phyloP scores from a whole-genome alignment of 2,888 invertebrate species.

The Amphiduros pacificus region DNA sequence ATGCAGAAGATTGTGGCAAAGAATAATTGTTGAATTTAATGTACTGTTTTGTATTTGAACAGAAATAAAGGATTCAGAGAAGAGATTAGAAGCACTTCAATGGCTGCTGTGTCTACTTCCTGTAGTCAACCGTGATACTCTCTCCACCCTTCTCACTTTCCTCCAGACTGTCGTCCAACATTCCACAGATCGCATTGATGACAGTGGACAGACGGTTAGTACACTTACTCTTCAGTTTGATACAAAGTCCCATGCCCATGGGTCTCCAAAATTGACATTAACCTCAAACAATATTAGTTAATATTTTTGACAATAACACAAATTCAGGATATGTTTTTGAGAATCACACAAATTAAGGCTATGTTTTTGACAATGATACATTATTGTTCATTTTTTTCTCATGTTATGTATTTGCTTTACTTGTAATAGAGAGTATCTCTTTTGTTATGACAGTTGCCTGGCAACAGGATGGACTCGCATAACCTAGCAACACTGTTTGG shows the following conservation, averaged over 20 bases:
- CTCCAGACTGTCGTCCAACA: conserved; percentile 76
- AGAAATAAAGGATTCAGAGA: conserved; percentile 13
- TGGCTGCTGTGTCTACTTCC: conserved; percentile 84
- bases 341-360: no score
- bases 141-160: conserved; percentile 80
- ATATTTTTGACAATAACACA: no score
- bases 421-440: neutral
- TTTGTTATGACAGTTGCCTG: conserved; percentile 65
- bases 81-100: conserved; percentile 79
- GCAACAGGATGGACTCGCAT: conserved; percentile 92
- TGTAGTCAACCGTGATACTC: conserved; percentile 84
- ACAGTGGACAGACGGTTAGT: conserved; percentile 54
- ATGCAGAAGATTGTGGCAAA: no score
- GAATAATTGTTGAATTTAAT: no score
- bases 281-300: no score
- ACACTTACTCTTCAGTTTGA: neutral
- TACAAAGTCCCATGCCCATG: no score
- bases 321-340: no score
- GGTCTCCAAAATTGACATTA: no score
- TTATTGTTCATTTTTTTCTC: no score
- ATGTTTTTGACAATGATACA: no score
- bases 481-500: conserved; percentile 92
- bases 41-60: no score
- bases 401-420: no score
- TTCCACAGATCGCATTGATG: conserved; percentile 69